Evolutionary conservation across 2,797 vertebrate species (phyloP), one percentile per base, ranked within the genome.

Genomic region (Scolopax rusticola): DNA sequence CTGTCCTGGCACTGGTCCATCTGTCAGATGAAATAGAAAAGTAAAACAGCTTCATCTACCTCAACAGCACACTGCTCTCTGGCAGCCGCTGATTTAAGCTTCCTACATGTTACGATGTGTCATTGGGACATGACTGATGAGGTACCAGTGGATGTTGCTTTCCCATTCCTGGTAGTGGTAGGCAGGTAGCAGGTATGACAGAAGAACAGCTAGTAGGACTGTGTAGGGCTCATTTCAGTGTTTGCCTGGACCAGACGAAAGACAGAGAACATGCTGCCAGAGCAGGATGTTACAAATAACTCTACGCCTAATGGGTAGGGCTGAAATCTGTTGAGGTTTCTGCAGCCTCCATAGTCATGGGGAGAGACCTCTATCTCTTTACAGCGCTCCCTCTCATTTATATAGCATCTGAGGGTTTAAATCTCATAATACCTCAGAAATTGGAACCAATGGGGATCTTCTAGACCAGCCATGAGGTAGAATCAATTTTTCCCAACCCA

Each of bases 1-100:
- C 82, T 60, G 61, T 69, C 61, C 86, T 95, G 94, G 96, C 94
- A 9, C 50, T 1, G 9, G n/a, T 45, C 93, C 96, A 96, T 87
- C 87, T 93, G 93, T 89, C 90, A 87, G 84, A 91, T 79, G 86
- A 5, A 20, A 76, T 19, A 53, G 87, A 77, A 59, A 74, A 80
- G 64, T n/a, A 16, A 38, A 78, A 18, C 40, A 38, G 81, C 87
- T 89, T 38, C 93, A 61, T 81, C 65, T 53, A n/a, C n/a, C 13
- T 64, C 75, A 38, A 12, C n/a, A 17, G 53, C 65, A 16, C 57
- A 7, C 18, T 7, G 40, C 60, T 70, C 51, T 27, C 79, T 41
- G 45, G 60, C 68, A 87, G 36, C 69, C 40, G 6, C 79, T 60
- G 71, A 2, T 38, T 60, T 40, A 63, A 60, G 60, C 59, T 83